These are phyloP conservation scores for Itoplectis maculator DNA, from an alignment of 2,888 invertebrate genomes.

Conservation along the genomic window DNA sequence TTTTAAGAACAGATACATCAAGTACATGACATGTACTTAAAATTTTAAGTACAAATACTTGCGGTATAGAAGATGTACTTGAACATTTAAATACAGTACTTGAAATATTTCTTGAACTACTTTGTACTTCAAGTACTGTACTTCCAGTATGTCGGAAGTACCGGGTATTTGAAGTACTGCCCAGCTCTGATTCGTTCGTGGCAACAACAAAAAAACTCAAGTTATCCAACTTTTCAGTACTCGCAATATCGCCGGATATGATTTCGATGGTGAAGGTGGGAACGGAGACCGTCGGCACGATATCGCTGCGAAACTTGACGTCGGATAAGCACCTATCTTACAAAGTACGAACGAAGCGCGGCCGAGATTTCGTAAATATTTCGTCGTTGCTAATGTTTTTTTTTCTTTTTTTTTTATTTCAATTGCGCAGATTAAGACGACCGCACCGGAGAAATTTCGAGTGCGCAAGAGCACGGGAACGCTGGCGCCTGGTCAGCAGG, in stretches of 20 bases:
- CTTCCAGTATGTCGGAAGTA: too few species aligned
- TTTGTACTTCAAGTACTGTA: too few species aligned
- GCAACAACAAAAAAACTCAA: too few species aligned
- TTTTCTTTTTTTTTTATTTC: slow-evolving; percentile 9
- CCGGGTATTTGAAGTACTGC: too few species aligned
- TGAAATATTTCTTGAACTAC: too few species aligned
- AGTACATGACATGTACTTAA: too few species aligned
- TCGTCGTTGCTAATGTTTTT: slow-evolving; percentile 4
- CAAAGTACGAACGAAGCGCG: slow-evolving; percentile 86
- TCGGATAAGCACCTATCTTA: slow-evolving; percentile 88
- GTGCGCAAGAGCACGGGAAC: slow-evolving; percentile 95
- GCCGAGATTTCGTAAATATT: slow-evolving; percentile 4
- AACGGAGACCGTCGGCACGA: slow-evolving; percentile 89
- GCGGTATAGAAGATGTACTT: too few species aligned
- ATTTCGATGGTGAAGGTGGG: slow-evolving; percentile 89
- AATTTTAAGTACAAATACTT: too few species aligned
- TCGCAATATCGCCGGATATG: slow-evolving; percentile 86
- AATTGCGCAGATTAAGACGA: slow-evolving; percentile 93
- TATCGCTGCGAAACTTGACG: slow-evolving; percentile 88
- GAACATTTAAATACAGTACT: too few species aligned
- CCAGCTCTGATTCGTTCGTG: too few species aligned
- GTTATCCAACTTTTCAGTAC: slow-evolving; percentile 73
- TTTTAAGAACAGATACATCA: too few species aligned
- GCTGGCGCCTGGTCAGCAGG: slow-evolving; percentile 88
- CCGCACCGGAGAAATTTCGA: slow-evolving; percentile 97